Conservation (phyloP, 2,797 vertebrate species). For the Cyclopterus lumpus region DNA sequence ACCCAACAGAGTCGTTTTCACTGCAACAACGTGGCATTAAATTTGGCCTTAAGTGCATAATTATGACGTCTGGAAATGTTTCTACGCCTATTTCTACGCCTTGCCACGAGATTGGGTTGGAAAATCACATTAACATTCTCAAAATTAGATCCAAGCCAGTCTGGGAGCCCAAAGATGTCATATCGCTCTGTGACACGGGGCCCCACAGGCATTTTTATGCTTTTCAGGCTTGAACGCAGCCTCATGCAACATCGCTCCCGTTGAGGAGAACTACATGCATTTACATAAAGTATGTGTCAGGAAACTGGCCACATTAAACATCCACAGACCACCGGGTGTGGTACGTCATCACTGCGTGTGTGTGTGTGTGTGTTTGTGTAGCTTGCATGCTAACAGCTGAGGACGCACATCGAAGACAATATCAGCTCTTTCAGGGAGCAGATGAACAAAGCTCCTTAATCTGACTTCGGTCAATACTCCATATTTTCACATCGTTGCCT, state of each 20-base stretch:
- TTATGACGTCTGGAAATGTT: background rate
- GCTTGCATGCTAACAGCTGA: background rate
- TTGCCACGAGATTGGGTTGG: background rate
- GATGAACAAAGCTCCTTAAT: conserved; percentile 3
- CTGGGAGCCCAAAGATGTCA: background rate
- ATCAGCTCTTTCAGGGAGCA: background rate
- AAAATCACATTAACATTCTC: background rate
- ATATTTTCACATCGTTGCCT: background rate
- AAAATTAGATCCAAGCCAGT: background rate
- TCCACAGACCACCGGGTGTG: background rate
- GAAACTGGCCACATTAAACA: conserved; percentile 6
- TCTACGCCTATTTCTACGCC: background rate
- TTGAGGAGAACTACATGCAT: background rate
- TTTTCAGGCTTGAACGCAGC: background rate
- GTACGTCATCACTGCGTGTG: background rate
- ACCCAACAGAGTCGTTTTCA: too few relatives aligned
- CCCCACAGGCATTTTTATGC: background rate
- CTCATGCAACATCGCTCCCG: background rate
- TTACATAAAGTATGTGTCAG: background rate
- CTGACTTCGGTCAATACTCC: background rate
- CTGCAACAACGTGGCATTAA: background rate
- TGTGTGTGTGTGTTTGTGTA: background rate
- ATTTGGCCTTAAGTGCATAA: background rate
- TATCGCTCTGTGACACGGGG: background rate
- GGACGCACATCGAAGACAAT: background rate